phyloP scores from a whole-genome alignment of 2,113 vertebrate species.

The Cottus gobio region DNA sequence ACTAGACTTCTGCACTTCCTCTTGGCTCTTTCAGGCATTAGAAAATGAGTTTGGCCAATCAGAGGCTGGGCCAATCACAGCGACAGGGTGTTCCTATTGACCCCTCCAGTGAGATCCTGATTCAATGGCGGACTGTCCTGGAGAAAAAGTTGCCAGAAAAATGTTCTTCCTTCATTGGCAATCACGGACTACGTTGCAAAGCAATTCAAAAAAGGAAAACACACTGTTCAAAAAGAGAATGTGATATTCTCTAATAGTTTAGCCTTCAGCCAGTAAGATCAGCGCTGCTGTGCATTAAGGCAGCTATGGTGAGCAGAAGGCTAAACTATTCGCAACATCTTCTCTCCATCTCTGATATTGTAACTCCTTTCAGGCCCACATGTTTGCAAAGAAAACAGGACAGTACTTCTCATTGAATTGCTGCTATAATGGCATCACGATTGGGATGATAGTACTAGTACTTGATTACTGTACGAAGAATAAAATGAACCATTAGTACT shows the following conservation, averaged over 20 bases:
- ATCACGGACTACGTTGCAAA: neutral
- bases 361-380: neutral
- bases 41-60: neutral
- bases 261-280: neutral
- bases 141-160: neutral
- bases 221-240: neutral
- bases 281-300: no score
- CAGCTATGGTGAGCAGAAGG: neutral
- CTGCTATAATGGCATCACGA: neutral
- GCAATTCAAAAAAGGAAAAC: neutral
- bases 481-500: neutral
- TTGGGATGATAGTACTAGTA: neutral
- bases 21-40: neutral
- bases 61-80: neutral
- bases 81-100: neutral
- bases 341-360: neutral
- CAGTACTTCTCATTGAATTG: neutral
- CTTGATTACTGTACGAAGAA: neutral
- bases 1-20: neutral
- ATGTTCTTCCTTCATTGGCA: neutral
- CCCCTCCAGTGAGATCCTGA: neutral
- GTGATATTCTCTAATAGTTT: neutral
- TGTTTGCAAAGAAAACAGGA: neutral
- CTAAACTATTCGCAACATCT: neutral
- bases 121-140: neutral